Evolutionary conservation across 1,140 invertebrate genomes (phyloP).

Genomic region (Cotesia glomerata): DNA sequence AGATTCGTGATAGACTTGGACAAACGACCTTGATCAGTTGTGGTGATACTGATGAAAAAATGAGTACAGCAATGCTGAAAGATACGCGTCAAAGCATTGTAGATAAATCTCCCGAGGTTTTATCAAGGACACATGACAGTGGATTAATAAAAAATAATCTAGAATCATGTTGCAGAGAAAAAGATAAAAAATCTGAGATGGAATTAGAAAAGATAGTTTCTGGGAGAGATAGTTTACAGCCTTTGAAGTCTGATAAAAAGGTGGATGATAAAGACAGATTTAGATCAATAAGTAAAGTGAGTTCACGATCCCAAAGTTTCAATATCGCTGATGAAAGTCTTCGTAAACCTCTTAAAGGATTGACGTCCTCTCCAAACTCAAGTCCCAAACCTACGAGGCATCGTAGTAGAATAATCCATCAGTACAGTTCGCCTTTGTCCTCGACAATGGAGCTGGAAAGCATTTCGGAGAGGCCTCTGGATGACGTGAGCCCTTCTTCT

Average conservation of each 20-base stretch:
- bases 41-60: background rate
- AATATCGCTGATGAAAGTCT: background rate
- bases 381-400: conserved; percentile 1
- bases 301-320: background rate
- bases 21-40: conserved; percentile 7
- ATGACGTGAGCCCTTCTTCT: background rate
- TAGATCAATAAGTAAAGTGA: background rate
- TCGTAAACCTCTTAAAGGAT: background rate
- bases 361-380: conserved; percentile 1
- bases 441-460: conserved; percentile 28
- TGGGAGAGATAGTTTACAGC: background rate
- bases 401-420: conserved; percentile 30
- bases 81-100: background rate
- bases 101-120: background rate
- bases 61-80: background rate
- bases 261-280: background rate
- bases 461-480: conserved; percentile 27
- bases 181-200: background rate
- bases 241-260: background rate
- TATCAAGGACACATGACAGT: background rate
- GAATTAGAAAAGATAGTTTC: background rate
- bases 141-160: background rate
- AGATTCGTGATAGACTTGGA: background rate
- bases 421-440: conserved; percentile 34
- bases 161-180: background rate